Percentiles rank a stretch among this genome's conserved stretches.
Conservation (phyloP, 2,797 vertebrate species). For the Acomys russatus region DNA sequence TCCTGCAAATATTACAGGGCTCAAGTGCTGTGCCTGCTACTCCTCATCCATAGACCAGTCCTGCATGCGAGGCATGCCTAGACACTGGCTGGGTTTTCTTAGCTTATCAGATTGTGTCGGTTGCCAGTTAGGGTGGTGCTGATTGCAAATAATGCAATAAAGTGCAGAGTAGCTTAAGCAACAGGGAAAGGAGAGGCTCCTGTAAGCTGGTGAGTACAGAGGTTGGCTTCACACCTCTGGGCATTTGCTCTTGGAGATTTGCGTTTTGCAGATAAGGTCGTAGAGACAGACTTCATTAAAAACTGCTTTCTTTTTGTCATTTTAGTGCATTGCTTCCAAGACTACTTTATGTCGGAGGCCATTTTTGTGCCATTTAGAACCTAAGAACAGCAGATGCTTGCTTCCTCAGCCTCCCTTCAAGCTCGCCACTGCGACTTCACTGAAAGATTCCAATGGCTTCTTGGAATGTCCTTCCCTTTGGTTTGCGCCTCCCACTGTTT, state of each 20-base stretch:
- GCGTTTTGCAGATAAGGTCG: slow-evolving; percentile 4
- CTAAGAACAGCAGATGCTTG: neutral
- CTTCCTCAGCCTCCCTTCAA: neutral
- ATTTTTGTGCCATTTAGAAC: neutral
- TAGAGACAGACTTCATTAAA: neutral
- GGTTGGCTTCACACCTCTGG: neutral
- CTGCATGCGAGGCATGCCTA: neutral
- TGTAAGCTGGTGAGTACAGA: neutral
- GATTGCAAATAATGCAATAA: slow-evolving; percentile 33
- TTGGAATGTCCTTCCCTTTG: neutral
- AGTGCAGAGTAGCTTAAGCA: neutral
- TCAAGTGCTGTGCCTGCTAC: neutral
- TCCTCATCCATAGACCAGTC: neutral
- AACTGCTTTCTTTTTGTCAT: neutral
- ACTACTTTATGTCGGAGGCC: neutral
- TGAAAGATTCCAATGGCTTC: neutral
- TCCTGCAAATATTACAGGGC: neutral
- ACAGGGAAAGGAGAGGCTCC: neutral
- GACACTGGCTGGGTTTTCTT: neutral
- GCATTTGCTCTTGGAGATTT: slow-evolving; percentile 17
- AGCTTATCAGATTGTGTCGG: neutral
- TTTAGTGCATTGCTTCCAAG: neutral
- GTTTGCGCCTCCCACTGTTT: neutral
- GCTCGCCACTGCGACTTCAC: slow-evolving; percentile 4
- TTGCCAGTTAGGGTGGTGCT: slow-evolving; percentile 11